Base-by-base conservation (phyloP, 2,888 invertebrate genomes). In the Noctua janthe region DNA sequence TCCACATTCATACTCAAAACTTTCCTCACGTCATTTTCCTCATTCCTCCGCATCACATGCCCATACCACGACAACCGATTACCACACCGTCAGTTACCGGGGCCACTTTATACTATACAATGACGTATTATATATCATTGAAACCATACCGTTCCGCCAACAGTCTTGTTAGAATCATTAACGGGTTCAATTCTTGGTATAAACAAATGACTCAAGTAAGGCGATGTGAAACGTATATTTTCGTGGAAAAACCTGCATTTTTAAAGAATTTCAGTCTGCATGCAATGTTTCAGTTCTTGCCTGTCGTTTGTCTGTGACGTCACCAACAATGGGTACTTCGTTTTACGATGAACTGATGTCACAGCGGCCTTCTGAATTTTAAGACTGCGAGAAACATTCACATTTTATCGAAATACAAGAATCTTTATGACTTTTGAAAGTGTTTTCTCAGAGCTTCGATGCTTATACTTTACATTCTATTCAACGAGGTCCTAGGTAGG, bases 391-490 rank as follows among this genome's bases (percentile, higher is more conserved):
- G 15, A 43, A 79, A 49, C 59, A 80, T 78, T 59, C 51, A 66
- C 76, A 43, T 84, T 80, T 84, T 59, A 79, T 84, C 59, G 84
- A 84, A 80, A 17, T 10, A 35, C 43, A 47, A 69, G 67, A 78
- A 43, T 84, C 49, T 78, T 80, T 67, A 84, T 51, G 20, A 20
- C 15, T 35, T 64, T 79, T 67, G 8, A 1, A 35, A 56, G 29
- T 56, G 49, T 15, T 59, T 80, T 51, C 15, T 84, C 5, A 10
- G 35, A 43, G 35, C n/a, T 35, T 83, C 29, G 11, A 35, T 59
- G 43, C 1, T 2, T 8, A 20, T 6, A 43, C 43, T 43, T 11
- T 11, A 47, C 17, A 39, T 81, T 77, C 11, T 43, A 69, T 15
- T 69, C 15, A n/a, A 15, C 15, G 47, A 3, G 47, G 47, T 47